phyloP scores from a whole-genome alignment of 64 coral and sea anemone species.

The Dendronephthya gigantea region DNA sequence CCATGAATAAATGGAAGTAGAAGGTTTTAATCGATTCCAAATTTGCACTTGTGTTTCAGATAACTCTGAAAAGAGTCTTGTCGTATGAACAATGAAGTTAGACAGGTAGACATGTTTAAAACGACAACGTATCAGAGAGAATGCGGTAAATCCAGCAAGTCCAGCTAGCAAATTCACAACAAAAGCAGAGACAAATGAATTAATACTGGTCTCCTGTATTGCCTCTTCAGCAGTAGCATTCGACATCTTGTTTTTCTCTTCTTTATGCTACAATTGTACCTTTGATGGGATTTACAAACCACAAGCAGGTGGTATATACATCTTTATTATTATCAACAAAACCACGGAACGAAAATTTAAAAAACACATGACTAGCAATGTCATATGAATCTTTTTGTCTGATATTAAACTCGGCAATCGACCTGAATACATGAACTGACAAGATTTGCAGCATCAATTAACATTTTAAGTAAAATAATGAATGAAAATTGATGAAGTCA shows the following conservation, averaged over 20 bases:
- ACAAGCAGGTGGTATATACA: neutral
- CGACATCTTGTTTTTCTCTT: neutral
- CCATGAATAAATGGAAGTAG: neutral
- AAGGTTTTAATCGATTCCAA: neutral
- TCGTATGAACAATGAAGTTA: neutral
- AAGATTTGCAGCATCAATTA: no score
- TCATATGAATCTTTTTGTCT: no score
- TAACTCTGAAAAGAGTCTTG: neutral
- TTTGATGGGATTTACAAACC: neutral
- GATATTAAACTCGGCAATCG: no score
- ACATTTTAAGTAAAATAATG: no score
- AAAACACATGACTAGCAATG: neutral
- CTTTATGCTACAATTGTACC: neutral
- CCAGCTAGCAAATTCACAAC: neutral
- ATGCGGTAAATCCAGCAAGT: neutral
- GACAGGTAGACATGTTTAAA: conserved; percentile 4
- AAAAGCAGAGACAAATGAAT: neutral
- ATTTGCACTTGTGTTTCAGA: neutral
- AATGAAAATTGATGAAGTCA: no score
- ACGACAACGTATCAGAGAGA: neutral
- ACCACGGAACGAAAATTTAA: neutral
- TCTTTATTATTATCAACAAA: neutral
- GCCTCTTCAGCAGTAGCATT: neutral
- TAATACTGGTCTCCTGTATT: neutral
- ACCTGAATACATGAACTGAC: no score